Percentiles rank a stretch among this genome's conserved stretches.
Evolutionary conservation across 2,797 vertebrate species (phyloP).

Genomic region (Buphagus erythrorhynchus): DNA sequence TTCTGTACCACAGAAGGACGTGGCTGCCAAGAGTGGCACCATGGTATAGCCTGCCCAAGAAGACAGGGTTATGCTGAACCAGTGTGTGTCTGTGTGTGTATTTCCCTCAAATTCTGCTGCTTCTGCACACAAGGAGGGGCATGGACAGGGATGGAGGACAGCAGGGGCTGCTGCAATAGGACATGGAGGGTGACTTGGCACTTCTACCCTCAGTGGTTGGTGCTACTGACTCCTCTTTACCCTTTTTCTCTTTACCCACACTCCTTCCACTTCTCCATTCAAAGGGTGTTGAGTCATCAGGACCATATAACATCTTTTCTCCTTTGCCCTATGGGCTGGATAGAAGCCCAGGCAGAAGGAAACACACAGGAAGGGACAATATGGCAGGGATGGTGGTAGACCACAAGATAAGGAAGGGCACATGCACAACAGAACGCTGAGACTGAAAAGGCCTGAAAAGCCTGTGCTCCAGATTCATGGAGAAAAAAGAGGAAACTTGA

Average conservation of each 20-base stretch:
- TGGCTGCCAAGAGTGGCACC: neutral
- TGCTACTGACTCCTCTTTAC: neutral
- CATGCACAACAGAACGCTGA: neutral
- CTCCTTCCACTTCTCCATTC: neutral
- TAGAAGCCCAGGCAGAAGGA: neutral
- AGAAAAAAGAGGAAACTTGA: neutral
- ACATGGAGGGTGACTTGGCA: neutral
- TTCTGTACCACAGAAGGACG: neutral
- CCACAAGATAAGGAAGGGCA: neutral
- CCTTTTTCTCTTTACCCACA: neutral
- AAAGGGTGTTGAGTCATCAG: neutral
- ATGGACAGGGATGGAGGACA: neutral
- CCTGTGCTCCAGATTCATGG: neutral
- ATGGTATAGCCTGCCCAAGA: neutral
- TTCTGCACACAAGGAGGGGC: neutral
- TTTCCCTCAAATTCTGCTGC: neutral
- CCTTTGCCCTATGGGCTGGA: neutral
- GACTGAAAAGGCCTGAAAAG: neutral
- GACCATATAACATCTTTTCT: neutral
- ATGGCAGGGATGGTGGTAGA: neutral
- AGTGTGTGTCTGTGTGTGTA: fast-evolving
- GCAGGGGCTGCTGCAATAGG: neutral
- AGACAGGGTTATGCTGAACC: neutral
- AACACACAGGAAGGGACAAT: fast-evolving
- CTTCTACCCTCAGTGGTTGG: neutral